Conservation (phyloP, 1,140 invertebrate genomes). For the Adoxophyes honmai region DNA sequence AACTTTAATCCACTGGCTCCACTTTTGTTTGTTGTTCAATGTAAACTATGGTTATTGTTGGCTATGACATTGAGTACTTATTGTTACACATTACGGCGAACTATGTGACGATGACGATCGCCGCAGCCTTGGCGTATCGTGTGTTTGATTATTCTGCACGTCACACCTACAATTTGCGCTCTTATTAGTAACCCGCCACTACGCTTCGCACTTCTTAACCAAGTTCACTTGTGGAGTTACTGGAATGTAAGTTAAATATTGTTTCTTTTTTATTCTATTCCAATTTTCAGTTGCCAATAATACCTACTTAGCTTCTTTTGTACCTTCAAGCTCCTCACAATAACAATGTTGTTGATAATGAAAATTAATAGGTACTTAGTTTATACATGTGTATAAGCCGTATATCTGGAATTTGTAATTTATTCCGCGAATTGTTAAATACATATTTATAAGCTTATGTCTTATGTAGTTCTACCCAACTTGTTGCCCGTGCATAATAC, state of each 20-base stretch:
- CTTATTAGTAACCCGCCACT: conserved; percentile 31
- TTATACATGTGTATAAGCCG: too few species aligned
- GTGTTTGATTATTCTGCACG: conserved; percentile 58
- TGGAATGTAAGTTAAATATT: neutral
- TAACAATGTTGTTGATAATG: too few species aligned
- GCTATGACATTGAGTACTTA: conserved; percentile 62
- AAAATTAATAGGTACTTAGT: too few species aligned
- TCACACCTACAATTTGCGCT: conserved; percentile 48
- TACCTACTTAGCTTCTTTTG: too few species aligned
- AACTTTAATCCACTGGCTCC: neutral
- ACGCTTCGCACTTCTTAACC: conserved; percentile 1
- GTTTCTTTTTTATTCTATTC: too few species aligned
- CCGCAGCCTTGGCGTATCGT: conserved; percentile 60
- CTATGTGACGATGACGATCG: conserved; percentile 51
- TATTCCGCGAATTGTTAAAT: too few species aligned
- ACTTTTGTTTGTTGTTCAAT: conserved; percentile 6
- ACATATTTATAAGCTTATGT: too few species aligned
- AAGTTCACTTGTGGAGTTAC: neutral
- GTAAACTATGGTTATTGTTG: conserved; percentile 10
- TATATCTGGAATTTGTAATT: too few species aligned
- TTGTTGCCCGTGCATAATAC: too few species aligned
- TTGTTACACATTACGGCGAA: conserved; percentile 61
- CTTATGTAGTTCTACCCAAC: too few species aligned
- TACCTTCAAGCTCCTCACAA: too few species aligned
- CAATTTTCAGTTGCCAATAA: too few species aligned